These are phyloP conservation scores for Molossus molossus DNA, from an alignment of 2,797 vertebrate genomes.

Conservation along the genomic window DNA sequence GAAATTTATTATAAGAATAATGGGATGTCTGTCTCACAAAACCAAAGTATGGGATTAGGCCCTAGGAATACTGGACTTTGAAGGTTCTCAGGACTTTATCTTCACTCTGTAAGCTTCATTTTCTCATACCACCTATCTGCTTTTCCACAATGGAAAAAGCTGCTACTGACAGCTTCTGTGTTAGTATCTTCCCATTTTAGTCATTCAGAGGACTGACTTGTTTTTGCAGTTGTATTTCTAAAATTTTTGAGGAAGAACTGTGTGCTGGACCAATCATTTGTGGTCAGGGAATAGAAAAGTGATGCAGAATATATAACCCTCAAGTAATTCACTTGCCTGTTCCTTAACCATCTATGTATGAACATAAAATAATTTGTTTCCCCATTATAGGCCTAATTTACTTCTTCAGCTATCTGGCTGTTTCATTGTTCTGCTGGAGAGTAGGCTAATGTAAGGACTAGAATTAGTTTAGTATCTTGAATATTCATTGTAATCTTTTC, in stretches of 20 bases:
- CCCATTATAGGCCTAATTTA: slow-evolving; percentile 18
- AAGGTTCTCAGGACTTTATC: slow-evolving; percentile 13
- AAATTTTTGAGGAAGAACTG: slow-evolving; percentile 68
- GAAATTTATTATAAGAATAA: slow-evolving; percentile 45
- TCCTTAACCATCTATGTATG: slow-evolving; percentile 50
- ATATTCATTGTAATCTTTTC: slow-evolving; percentile 50
- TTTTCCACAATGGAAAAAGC: slow-evolving; percentile 48
- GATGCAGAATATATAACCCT: slow-evolving; percentile 1
- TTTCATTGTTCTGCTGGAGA: slow-evolving; percentile 57
- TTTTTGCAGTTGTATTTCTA: slow-evolving; percentile 58
- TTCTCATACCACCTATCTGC: slow-evolving; percentile 26
- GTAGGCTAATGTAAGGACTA: slow-evolving; percentile 26
- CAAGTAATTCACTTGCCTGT: slow-evolving; percentile 32
- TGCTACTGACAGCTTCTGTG: background rate
- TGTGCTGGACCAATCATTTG: background rate
- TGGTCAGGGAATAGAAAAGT: slow-evolving; percentile 13
- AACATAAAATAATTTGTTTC: slow-evolving; percentile 67
- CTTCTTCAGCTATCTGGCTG: slow-evolving; percentile 4
- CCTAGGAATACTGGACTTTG: background rate
- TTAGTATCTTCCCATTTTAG: slow-evolving; percentile 60
- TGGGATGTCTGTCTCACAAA: slow-evolving; percentile 46
- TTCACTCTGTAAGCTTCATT: slow-evolving; percentile 69
- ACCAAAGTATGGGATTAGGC: slow-evolving; percentile 11
- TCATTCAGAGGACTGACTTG: slow-evolving; percentile 54
- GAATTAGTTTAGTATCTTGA: slow-evolving; percentile 61